phyloP scores from a whole-genome alignment of 1,140 invertebrate genomes.

The Anadara kagoshimensis region DNA sequence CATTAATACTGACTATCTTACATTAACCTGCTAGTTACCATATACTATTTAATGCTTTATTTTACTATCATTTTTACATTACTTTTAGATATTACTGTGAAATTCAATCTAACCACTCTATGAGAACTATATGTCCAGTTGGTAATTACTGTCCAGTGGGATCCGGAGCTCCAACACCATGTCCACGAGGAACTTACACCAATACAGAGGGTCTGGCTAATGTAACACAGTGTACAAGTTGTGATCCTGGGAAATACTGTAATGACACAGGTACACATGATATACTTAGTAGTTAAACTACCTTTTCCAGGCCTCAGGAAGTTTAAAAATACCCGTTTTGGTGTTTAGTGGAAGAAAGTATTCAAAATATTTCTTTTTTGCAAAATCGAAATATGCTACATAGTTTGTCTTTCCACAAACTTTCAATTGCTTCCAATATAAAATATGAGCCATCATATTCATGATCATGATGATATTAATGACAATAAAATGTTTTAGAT shows the following conservation, averaged over 20 bases:
- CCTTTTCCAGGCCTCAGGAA: neutral
- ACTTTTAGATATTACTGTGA: conserved; percentile 63
- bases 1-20: too few species aligned
- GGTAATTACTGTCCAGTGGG: conserved; percentile 66
- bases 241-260: conserved; percentile 68
- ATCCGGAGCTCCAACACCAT: conserved; percentile 53
- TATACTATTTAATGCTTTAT: too few species aligned
- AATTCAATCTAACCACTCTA: conserved; percentile 57
- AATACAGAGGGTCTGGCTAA: conserved; percentile 59
- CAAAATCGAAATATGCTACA: too few species aligned
- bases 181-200: conserved; percentile 62
- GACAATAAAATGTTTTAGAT: too few species aligned
- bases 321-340: too few species aligned
- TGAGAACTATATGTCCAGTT: conserved; percentile 55
- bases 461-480: too few species aligned
- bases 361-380: too few species aligned
- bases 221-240: conserved; percentile 56
- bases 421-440: too few species aligned
- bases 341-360: too few species aligned
- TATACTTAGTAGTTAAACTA: conserved; percentile 25
- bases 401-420: too few species aligned
- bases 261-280: conserved; percentile 58
- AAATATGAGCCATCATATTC: too few species aligned
- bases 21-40: too few species aligned
- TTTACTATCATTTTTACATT: neutral